Conservation (phyloP, 2,113 vertebrate species). For the Percopsis transmontana region DNA sequence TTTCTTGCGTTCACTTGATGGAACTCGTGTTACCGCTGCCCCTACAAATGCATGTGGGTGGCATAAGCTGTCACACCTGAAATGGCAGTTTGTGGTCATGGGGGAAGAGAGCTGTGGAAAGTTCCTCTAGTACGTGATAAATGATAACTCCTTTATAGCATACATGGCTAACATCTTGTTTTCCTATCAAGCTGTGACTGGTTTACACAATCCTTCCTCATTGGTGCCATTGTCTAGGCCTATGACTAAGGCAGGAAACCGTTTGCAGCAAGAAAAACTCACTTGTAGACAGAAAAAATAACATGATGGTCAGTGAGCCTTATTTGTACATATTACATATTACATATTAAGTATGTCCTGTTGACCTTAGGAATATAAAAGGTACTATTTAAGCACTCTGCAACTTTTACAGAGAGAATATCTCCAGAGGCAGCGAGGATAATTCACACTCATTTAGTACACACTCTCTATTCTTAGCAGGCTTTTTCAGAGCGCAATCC, state of each 20-base stretch:
- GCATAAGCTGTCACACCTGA: slow-evolving; percentile 34
- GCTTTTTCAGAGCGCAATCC: slow-evolving; percentile 21
- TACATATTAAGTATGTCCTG: not conserved
- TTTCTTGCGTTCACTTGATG: slow-evolving; percentile 33
- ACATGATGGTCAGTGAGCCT: not conserved
- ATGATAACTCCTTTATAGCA: slow-evolving; percentile 12
- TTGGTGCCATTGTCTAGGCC: slow-evolving; percentile 21
- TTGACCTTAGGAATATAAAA: slow-evolving; percentile 32
- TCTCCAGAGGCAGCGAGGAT: slow-evolving; percentile 24
- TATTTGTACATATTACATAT: not conserved
- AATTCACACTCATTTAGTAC: slow-evolving; percentile 29
- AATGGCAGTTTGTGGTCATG: slow-evolving; percentile 45
- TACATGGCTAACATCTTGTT: slow-evolving; percentile 31
- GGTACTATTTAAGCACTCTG: slow-evolving; percentile 11
- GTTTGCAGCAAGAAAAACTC: slow-evolving; percentile 7
- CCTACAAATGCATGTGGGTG: slow-evolving; percentile 45
- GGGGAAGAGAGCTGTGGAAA: slow-evolving; percentile 21
- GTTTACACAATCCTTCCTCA: slow-evolving; percentile 42
- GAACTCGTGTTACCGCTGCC: slow-evolving; percentile 14
- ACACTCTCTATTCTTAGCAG: slow-evolving; percentile 37
- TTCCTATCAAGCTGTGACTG: slow-evolving; percentile 52
- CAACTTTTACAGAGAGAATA: slow-evolving; percentile 28
- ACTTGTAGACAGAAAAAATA: not conserved
- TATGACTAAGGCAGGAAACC: slow-evolving; percentile 5
- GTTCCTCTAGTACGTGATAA: not conserved